These are phyloP conservation scores for Thermophis baileyi DNA, from an alignment of 2,113 vertebrate species.

Conservation along the genomic window DNA sequence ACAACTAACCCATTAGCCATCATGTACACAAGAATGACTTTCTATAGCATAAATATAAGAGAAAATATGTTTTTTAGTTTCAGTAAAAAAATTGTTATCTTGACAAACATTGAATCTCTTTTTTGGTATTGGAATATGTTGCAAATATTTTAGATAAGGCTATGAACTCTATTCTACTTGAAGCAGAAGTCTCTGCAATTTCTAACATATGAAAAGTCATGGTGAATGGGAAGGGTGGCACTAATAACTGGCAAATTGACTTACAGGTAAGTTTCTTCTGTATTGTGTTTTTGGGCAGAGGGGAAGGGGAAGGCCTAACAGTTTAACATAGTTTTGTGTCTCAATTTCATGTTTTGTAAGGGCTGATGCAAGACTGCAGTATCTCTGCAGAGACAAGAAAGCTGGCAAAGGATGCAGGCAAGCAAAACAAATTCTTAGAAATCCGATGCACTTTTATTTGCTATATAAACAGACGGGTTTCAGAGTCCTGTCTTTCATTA, in stretches of 20 bases:
- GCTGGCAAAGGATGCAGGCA: not conserved
- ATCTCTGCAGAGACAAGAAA: rapidly evolving
- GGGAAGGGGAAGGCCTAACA: not conserved
- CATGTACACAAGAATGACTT: not conserved
- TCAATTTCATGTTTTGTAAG: not conserved
- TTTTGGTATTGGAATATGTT: not conserved
- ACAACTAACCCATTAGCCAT: not conserved
- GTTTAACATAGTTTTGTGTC: not conserved
- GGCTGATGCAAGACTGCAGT: not conserved
- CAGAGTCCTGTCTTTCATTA: not conserved
- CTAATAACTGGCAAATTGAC: not conserved
- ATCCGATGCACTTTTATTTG: not conserved
- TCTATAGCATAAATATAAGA: not conserved
- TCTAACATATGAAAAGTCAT: not conserved
- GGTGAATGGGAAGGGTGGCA: rapidly evolving
- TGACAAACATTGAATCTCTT: not conserved
- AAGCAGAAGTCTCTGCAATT: not conserved
- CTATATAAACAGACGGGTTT: not conserved
- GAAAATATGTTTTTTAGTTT: not conserved
- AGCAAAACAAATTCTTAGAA: not conserved
- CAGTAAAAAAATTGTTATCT: not conserved
- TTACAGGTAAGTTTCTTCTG: not conserved
- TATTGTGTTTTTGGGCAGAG: not conserved
- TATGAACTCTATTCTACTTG: not conserved
- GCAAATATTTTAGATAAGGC: not conserved